phyloP scores from a whole-genome alignment of 2,888 invertebrate species.

The Osmoderma eremita region DNA sequence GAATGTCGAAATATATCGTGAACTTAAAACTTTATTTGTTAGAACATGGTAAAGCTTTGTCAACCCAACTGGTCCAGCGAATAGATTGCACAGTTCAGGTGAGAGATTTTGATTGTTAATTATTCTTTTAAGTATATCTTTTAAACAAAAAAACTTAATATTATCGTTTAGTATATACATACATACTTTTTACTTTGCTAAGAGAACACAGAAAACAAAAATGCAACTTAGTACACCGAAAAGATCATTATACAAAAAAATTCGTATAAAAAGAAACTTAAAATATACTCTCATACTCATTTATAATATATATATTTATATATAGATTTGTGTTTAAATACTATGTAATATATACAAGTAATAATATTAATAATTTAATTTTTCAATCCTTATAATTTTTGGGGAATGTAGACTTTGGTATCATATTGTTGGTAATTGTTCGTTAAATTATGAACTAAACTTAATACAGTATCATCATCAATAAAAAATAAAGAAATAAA shows the following conservation, averaged over 20 bases:
- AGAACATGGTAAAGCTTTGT: conserved; percentile 31
- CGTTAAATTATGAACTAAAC: conserved; percentile 44
- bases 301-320: conserved; percentile 25
- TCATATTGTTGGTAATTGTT: conserved; percentile 64
- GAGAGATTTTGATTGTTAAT: conserved; percentile 28
- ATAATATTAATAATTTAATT: conserved; percentile 55
- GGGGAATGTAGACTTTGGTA: conserved; percentile 81
- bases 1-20: not conserved
- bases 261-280: conserved; percentile 24
- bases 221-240: conserved; percentile 10
- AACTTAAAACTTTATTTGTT: conserved; percentile 24
- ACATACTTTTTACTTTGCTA: conserved; percentile 12
- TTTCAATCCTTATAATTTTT: conserved; percentile 61
- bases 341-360: conserved; percentile 55
- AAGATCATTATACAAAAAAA: conserved; percentile 23
- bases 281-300: conserved; percentile 24
- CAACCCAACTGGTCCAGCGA: conserved; percentile 23
- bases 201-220: conserved; percentile 33
- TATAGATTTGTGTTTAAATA: conserved; percentile 56
- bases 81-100: conserved; percentile 33
- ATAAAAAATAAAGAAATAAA: conserved; percentile 50
- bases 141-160: conserved; percentile 21
- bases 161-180: conserved; percentile 14
- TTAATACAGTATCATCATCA: conserved; percentile 38
- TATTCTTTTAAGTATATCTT: conserved; percentile 12